Evolutionary conservation across 2,797 vertebrate species (phyloP).

Genomic region (Enteromius trimaculatus): DNA sequence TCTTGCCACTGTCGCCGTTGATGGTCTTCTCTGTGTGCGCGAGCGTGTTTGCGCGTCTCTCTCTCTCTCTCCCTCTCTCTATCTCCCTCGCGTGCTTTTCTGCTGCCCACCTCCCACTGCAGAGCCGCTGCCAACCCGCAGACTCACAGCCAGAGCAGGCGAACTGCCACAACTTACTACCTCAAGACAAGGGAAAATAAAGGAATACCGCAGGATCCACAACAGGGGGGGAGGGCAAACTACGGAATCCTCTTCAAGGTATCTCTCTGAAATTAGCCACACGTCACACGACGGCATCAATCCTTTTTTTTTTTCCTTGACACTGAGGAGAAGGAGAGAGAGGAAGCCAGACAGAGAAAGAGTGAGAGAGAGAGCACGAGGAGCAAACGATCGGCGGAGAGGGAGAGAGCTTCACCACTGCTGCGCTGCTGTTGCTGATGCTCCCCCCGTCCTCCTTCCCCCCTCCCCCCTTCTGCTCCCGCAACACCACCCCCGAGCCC

Average conservation of each 20-base stretch:
- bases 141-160: slow-evolving; percentile 80
- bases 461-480: slow-evolving; percentile 66
- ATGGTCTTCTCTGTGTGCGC: slow-evolving; percentile 74
- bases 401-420: slow-evolving; percentile 55
- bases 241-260: slow-evolving; percentile 57
- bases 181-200: slow-evolving; percentile 75
- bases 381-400: slow-evolving; percentile 38
- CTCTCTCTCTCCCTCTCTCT: slow-evolving; percentile 65
- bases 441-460: slow-evolving; percentile 63
- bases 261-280: slow-evolving; percentile 63
- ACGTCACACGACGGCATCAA: slow-evolving; percentile 61
- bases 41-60: slow-evolving; percentile 66
- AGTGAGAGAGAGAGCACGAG: slow-evolving; percentile 51
- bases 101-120: slow-evolving; percentile 63
- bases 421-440: slow-evolving; percentile 64
- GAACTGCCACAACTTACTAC: slow-evolving; percentile 85
- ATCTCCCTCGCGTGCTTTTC: slow-evolving; percentile 63
- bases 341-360: slow-evolving; percentile 57
- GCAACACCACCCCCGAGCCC: slow-evolving; percentile 66
- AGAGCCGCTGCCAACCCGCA: slow-evolving; percentile 79
- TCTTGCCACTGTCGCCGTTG: slow-evolving; percentile 64
- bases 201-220: slow-evolving; percentile 70
- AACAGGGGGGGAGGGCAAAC: slow-evolving; percentile 46
- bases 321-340: slow-evolving; percentile 56
- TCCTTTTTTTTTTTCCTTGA: slow-evolving; percentile 50